Evolutionary conservation across 2,888 invertebrate genomes (phyloP), one percentile per base, ranked within the genome.

Genomic region (Drosophila dives): DNA sequence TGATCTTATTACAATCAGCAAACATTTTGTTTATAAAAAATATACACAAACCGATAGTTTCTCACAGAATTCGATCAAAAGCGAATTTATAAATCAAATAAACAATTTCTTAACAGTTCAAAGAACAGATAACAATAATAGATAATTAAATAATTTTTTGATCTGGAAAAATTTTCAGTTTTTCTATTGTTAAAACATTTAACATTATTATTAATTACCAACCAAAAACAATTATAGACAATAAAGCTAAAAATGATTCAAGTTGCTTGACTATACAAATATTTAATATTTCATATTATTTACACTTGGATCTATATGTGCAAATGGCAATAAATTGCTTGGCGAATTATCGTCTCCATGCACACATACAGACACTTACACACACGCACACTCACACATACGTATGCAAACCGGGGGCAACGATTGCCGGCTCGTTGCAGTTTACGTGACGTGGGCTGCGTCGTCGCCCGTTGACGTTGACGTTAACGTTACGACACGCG

Each of bases 401-500:
- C 11, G 17, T 23, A 3, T 17, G 32, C 34, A 29, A 12, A 10
- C 45, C 12, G 53, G 58, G 53, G 53, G 51, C 58, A 42, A 65
- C 58, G 49, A 34, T 65, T 70, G 73, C 76, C 83, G 68, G 68
- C 72, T 54, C 67, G 59, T 55, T 77, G 77, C 77, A 81, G 69
- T 80, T 83, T 83, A 80, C 81, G 82, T 83, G 83, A 71, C 71
- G 77, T 51, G 66, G 38, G 60, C 83, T 55, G 56, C 72, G 64
- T 68, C 53, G 70, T 54, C 67, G 64, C 62, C 40, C 50, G 61
- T 45, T 26, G 29, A 53, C 48, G 32, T 33, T 33, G 50, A 51
- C 61, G 74, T 53, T 75, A 51, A 32, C 72, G 75, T 86, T 86
- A 86, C 90, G 88, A 85, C 86, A 85, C 83, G 81, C 87, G 75